Conservation (phyloP, 2,888 invertebrate species). For the Leptinotarsa haldemani region DNA sequence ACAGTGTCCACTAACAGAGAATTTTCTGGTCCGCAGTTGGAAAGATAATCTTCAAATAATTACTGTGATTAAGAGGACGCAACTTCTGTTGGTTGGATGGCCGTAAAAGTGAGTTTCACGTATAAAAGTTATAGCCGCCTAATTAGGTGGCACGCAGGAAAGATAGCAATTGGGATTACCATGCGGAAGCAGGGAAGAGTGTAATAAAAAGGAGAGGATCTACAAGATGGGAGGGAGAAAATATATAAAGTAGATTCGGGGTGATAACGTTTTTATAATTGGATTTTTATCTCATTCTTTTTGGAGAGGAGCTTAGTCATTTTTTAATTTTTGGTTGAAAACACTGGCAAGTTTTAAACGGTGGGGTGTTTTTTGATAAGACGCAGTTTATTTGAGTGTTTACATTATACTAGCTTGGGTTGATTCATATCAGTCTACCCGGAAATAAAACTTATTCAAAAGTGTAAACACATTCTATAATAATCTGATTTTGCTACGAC, state of each 20-base stretch:
- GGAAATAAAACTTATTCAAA: background rate
- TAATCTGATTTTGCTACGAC: no score
- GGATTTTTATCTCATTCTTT: constrained; percentile 42
- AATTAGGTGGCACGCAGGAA: constrained; percentile 57
- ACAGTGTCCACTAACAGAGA: constrained; percentile 1
- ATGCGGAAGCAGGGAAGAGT: constrained; percentile 46
- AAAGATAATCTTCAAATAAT: background rate
- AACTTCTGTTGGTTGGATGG: constrained; percentile 13
- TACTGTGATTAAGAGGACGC: background rate
- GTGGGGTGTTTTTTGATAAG: constrained; percentile 12
- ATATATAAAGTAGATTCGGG: constrained; percentile 29
- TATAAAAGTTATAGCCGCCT: constrained; percentile 61
- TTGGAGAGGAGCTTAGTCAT: constrained; percentile 11
- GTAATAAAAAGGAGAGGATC: constrained; percentile 45
- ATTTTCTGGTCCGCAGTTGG: background rate
- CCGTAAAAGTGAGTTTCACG: constrained; percentile 33
- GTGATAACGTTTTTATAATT: constrained; percentile 42
- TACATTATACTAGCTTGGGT: background rate
- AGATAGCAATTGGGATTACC: constrained; percentile 54
- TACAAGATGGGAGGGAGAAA: constrained; percentile 21
- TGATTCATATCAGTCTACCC: background rate
- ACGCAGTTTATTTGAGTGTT: background rate
- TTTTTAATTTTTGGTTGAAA: constrained; percentile 18
- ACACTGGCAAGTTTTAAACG: constrained; percentile 2
- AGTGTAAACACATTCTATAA: no score